These are phyloP conservation scores for Neolamprologus devosi DNA, from an alignment of 2,113 vertebrate genomes.

Conservation along the genomic window DNA sequence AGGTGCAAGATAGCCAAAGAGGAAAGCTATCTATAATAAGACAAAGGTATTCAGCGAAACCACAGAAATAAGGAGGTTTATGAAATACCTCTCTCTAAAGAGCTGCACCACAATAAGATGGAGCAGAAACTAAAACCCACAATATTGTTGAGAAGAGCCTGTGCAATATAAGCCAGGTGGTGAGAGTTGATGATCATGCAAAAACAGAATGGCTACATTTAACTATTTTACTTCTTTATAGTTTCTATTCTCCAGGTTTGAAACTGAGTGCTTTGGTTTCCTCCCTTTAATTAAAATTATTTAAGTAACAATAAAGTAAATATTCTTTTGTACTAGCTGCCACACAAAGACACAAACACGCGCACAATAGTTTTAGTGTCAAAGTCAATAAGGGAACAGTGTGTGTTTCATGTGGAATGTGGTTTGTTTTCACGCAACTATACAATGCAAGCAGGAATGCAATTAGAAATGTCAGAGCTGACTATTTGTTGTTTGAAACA, in stretches of 20 bases:
- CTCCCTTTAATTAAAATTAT: background rate
- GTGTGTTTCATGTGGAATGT: background rate
- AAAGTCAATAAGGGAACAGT: background rate
- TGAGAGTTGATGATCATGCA: background rate
- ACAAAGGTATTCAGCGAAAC: background rate
- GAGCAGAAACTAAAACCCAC: background rate
- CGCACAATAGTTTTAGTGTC: background rate
- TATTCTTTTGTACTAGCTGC: background rate
- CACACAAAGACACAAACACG: background rate
- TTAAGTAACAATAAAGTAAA: background rate
- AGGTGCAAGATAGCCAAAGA: background rate
- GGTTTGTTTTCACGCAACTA: background rate
- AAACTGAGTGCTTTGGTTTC: background rate
- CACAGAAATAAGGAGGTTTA: background rate
- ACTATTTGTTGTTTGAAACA: background rate
- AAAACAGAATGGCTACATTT: background rate
- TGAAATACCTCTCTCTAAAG: background rate
- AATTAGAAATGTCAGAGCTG: background rate
- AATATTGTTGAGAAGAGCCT: background rate
- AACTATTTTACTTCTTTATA: background rate
- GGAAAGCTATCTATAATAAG: background rate
- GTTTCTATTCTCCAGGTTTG: background rate
- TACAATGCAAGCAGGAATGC: background rate
- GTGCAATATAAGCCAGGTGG: background rate
- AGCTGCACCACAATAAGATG: background rate